phyloP scores from a whole-genome alignment of 2,797 vertebrate genomes.

The Dendrocincla tyrannina region DNA sequence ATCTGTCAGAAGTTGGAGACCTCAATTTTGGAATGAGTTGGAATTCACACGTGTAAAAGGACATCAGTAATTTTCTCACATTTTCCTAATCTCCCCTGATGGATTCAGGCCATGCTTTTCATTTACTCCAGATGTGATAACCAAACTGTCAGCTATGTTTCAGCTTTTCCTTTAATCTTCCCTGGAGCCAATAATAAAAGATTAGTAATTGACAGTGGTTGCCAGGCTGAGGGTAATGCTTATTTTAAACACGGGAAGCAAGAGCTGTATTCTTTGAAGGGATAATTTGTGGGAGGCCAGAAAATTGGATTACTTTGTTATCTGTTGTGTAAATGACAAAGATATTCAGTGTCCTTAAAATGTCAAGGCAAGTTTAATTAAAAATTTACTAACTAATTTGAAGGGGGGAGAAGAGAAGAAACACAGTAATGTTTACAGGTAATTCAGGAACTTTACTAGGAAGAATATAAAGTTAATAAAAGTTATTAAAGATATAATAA shows the following conservation, averaged over 20 bases:
- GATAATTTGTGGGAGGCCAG: conserved; percentile 81
- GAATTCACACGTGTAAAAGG: conserved; percentile 86
- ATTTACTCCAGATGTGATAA: conserved; percentile 94
- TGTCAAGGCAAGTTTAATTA: conserved; percentile 79
- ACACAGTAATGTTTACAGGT: not conserved
- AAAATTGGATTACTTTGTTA: conserved; percentile 89
- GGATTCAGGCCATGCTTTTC: conserved; percentile 96
- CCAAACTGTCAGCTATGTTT: conserved; percentile 90
- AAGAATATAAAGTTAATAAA: not conserved
- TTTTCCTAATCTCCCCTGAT: conserved; percentile 92
- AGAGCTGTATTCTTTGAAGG: conserved; percentile 80
- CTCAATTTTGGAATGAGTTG: conserved; percentile 41
- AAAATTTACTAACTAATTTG: conserved; percentile 60
- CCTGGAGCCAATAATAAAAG: conserved; percentile 90
- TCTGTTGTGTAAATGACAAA: conserved; percentile 88
- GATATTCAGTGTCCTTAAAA: conserved; percentile 84
- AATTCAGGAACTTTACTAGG: not conserved
- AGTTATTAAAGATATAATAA: not conserved
- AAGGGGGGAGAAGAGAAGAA: not conserved
- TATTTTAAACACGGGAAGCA: conserved; percentile 83
- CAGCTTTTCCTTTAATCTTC: conserved; percentile 90
- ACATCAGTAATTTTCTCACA: conserved; percentile 90
- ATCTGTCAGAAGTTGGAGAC: conserved; percentile 31
- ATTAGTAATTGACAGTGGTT: conserved; percentile 76
- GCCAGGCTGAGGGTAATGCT: conserved; percentile 70